Conservation (phyloP, 2,113 vertebrate species). For the Todiramphus saurophagus region DNA sequence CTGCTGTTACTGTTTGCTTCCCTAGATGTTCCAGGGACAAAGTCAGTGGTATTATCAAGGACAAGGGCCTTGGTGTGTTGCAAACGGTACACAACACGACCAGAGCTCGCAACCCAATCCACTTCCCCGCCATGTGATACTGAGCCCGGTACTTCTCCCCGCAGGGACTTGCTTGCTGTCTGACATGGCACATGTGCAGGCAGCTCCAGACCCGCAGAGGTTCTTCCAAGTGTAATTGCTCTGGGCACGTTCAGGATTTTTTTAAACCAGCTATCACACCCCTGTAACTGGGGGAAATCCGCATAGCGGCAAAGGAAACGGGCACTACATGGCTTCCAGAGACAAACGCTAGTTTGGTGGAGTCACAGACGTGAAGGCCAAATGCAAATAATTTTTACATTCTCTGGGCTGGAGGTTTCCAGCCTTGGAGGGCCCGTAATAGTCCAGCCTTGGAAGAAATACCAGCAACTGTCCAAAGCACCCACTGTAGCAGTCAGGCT, state of each 20-base stretch:
- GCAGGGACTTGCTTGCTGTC: not conserved
- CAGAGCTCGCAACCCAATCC: not conserved
- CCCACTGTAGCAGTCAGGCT: not conserved
- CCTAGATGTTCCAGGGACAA: not conserved
- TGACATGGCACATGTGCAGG: rapidly evolving
- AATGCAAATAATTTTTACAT: not conserved
- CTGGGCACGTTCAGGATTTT: not conserved
- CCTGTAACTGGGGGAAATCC: not conserved
- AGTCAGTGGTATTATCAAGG: not conserved
- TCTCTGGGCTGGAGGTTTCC: not conserved
- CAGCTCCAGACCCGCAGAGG: not conserved
- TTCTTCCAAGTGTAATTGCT: not conserved
- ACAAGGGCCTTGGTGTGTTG: not conserved
- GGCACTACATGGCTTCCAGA: not conserved
- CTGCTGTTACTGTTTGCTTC: not conserved
- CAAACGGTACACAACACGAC: not conserved
- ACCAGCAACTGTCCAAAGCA: not conserved
- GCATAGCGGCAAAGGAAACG: rapidly evolving
- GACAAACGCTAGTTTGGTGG: not conserved
- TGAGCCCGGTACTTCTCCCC: not conserved
- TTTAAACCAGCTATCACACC: not conserved
- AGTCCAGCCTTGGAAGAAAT: not conserved
- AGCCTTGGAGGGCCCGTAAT: not conserved
- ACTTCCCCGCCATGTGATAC: not conserved
- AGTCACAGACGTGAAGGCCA: not conserved